Base-by-base conservation (phyloP, 2,797 vertebrate genomes). In the Schizopygopsis pylzovi region DNA sequence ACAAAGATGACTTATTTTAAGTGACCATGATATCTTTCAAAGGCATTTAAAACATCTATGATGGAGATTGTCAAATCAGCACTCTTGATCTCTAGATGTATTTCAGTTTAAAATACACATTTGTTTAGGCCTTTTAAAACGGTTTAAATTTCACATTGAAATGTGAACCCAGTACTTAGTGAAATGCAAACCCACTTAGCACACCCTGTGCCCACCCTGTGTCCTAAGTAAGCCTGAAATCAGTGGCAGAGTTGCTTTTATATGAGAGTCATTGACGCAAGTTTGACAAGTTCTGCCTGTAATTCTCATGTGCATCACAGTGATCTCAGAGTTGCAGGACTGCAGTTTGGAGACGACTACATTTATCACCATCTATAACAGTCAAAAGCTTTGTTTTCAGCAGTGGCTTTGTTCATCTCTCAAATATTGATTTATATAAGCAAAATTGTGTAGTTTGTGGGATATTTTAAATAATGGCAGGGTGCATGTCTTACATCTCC, bases 401-500 rank as follows among this genome's bases (percentile, higher is more conserved):
- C 16, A 16, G 61, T 15, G 68, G 18, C 7, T 59, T 82, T 71
- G 39, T 61, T 20, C 16, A 59, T 59, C n/a, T 28, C 43, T 20
- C 39, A 25, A 33, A 33, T 33, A 33, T 37, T 13, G n/a, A 47
- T 28, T 33, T 5, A 47, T 82, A 25, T 61, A 16, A 73, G 39
- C 11, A 1, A n/a, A 15, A 41, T 1, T 13, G 15, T 4, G 33
- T n/a, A 33, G 25, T 52, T 81, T 13, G 37, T 63, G 63, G 43
- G 20, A 33, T 52, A 16, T 81, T 49, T 39, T 68, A 2, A 49
- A 18, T 11, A 47, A 61, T 37, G 61, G 25, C 22, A 6, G 4
- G 10, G 5, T 20, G 12, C 5, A 56, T 15, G 4, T 71, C 96
- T 95, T 90, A 97, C 96, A 91, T 99, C 98, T 86, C 98, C 97